A percentile compares a stretch with the other conserved stretches of the same genome.
phyloP scores from a whole-genome alignment of 2,797 vertebrate genomes.

The Sternarchorhynchus goeldii region DNA sequence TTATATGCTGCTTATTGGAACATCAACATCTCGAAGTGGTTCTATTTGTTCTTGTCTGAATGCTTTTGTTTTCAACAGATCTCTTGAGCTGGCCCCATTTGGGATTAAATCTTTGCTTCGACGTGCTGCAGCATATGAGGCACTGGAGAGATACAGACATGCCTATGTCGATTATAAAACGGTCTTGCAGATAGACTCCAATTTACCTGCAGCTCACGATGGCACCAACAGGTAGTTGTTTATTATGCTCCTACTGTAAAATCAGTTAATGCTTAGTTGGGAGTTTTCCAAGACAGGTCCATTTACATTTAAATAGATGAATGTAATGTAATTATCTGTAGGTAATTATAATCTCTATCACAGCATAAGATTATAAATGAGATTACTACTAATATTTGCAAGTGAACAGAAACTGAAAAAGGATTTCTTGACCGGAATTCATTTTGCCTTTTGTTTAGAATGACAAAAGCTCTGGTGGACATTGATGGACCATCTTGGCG shows the following conservation, averaged over 20 bases:
- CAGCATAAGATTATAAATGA: too few species aligned
- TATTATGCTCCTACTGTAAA: neutral
- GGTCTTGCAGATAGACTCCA: slow-evolving; percentile 82
- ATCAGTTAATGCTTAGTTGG: too few species aligned
- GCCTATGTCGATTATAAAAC: slow-evolving; percentile 94
- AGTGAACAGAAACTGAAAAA: neutral
- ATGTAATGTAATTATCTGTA: too few species aligned
- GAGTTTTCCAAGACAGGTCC: too few species aligned
- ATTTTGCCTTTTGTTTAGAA: slow-evolving; percentile 71
- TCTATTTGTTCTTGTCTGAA: neutral
- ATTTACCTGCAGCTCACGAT: slow-evolving; percentile 81
- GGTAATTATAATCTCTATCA: too few species aligned
- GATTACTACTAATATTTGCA: neutral
- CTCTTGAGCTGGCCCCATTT: slow-evolving; percentile 83
- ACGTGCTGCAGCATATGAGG: slow-evolving; percentile 85
- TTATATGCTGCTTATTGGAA: neutral
- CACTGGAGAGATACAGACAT: slow-evolving; percentile 82
- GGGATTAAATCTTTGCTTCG: slow-evolving; percentile 87
- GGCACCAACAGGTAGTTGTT: slow-evolving; percentile 85
- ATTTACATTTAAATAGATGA: too few species aligned
- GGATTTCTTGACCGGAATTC: neutral
- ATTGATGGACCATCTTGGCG: slow-evolving; percentile 86
- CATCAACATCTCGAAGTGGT: neutral
- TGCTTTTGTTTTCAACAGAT: slow-evolving; percentile 61
- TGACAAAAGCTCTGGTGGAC: slow-evolving; percentile 87